Percentiles rank a stretch among this genome's conserved stretches.
Conservation (phyloP, 2,113 vertebrate species). For the Poeciliopsis occidentalis region DNA sequence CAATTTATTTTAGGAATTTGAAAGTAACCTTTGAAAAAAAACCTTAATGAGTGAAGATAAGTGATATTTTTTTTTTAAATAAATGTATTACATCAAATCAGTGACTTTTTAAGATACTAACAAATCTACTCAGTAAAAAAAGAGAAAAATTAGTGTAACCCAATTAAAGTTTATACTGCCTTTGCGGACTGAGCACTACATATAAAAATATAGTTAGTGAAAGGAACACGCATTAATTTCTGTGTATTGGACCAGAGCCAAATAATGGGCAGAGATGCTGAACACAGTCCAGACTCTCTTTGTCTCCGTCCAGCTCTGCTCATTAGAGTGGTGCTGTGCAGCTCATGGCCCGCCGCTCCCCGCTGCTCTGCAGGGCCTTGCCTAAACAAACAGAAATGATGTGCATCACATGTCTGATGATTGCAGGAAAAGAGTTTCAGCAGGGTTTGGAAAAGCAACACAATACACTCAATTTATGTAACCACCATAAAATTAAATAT, state of each 20-base stretch:
- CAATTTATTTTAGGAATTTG: not conserved
- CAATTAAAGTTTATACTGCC: slow-evolving; percentile 56
- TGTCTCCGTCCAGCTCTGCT: slow-evolving; percentile 76
- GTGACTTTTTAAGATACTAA: slow-evolving; percentile 16
- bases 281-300: slow-evolving; percentile 77
- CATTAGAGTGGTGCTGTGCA: slow-evolving; percentile 74
- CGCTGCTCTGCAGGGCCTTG: slow-evolving; percentile 49
- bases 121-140: not conserved
- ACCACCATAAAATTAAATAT: not conserved
- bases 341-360: slow-evolving; percentile 62
- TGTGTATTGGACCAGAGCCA: slow-evolving; percentile 73
- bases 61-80: slow-evolving; percentile 13
- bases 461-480: not conserved
- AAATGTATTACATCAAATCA: slow-evolving; percentile 2
- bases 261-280: slow-evolving; percentile 71
- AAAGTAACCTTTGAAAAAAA: not conserved
- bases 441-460: slow-evolving; percentile 2
- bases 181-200: slow-evolving; percentile 44
- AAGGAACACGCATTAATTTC: slow-evolving; percentile 73
- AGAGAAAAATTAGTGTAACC: slow-evolving; percentile 46
- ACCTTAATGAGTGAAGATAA: not conserved
- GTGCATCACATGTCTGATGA: slow-evolving; percentile 60
- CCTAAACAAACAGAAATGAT: slow-evolving; percentile 70
- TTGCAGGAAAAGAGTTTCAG: slow-evolving; percentile 46
- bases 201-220: slow-evolving; percentile 61